phyloP scores from a whole-genome alignment of 2,797 vertebrate genomes.

The Gila robusta region DNA sequence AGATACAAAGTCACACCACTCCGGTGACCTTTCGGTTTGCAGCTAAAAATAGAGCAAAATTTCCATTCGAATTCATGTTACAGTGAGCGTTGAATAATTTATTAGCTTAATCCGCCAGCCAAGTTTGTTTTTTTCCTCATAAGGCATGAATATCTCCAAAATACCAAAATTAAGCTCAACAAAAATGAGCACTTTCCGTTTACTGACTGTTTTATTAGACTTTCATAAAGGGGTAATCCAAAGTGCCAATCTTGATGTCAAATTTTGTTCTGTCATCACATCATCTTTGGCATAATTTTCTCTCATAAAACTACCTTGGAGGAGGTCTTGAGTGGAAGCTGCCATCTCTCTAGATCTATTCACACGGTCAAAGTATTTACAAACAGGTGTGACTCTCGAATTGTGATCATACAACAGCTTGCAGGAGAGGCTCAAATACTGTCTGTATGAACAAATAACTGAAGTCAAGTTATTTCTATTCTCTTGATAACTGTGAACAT shows the following conservation, averaged over 20 bases:
- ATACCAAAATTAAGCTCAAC: conserved; percentile 28
- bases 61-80: conserved; percentile 80
- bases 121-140: conserved; percentile 57
- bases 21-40: conserved; percentile 77
- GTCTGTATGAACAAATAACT: neutral
- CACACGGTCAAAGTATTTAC: neutral
- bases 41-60: conserved; percentile 80
- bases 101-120: conserved; percentile 71
- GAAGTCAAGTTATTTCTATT: neutral
- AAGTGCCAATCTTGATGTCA: conserved; percentile 33
- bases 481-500: neutral
- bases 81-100: conserved; percentile 79
- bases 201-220: conserved; percentile 40
- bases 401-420: neutral
- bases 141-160: conserved; percentile 45
- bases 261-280: conserved; percentile 3
- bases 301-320: neutral
- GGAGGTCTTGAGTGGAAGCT: neutral
- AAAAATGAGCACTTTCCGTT: conserved; percentile 45
- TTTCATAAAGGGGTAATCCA: conserved; percentile 41
- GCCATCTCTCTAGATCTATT: conserved; percentile 9
- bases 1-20: conserved; percentile 74
- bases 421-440: neutral
- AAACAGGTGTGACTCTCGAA: neutral
- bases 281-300: conserved; percentile 12